Base-by-base conservation (phyloP, 2,888 invertebrate species). In the Athalia rosae region DNA sequence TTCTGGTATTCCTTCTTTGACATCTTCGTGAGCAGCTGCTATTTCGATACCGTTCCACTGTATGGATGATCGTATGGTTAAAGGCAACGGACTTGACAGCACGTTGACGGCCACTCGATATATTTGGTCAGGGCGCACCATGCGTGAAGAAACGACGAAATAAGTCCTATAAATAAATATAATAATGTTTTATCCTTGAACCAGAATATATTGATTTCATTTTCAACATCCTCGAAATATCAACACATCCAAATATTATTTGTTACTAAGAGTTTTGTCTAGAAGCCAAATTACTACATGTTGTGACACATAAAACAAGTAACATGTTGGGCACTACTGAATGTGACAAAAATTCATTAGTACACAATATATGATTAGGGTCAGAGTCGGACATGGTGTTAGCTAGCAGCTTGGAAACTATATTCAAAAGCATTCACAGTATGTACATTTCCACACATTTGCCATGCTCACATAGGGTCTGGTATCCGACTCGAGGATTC, bases 91-190 rank as follows among this genome's bases (percentile, higher is more conserved):
- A 6, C 96, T 94, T 86, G 94, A 93, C 48, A 98, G 91, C 53
- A 98, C 94, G 76, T 95, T 95, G 0, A 96, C 97, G 0, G 95
- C 95, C 5, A 98, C 94, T 85, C 96, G 94, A 89, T 97, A 97
- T 77, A 98, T 94, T 85, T 98, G 96, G 0, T 96, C 97, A 0
- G 99, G 98, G 4, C 98, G 93, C 9, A 99, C 95, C 93, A 96
- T 95, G 82, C 94, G 94, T 4, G 98, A 97, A 0, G 98, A 97
- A 47, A 98, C 95, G 80, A 99, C 94, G 87, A 99, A 97, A 89
- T 98, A 98, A 7, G 97, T 96, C 79, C 97, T 97, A 91, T 53
- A 91, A 91, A 79, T 13, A 81, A 28, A 28, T 28, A 28, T 28
- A 28, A 41, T 53, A 53, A 50, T n/a, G 15, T 15, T 45, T 45